Evolutionary conservation across 2,888 invertebrate genomes (phyloP), one percentile per base, ranked within the genome.

Genomic region (Aplocera efformata): DNA sequence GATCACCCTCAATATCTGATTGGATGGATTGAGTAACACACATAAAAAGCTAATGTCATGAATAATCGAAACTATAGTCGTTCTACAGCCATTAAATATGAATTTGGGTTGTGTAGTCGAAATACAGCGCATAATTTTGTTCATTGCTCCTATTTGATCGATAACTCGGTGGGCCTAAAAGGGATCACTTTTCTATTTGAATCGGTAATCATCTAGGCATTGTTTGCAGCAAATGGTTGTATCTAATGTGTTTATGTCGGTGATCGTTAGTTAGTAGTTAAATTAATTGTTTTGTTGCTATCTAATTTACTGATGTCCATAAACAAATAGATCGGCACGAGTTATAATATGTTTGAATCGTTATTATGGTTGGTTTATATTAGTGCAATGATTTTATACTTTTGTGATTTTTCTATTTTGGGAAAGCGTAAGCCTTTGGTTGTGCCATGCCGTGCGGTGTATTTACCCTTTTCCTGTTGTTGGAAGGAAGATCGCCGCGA

Each of bases 401-500:
- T 17, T 3, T 17, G 13, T 5, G 5, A 5, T 17, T 17, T 5
- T 3, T 3, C 3, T 17, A 5, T 17, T 17, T 2, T 17, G 13
- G 13, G 5, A n/a, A n/a, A n/a, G n/a, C n/a, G n/a, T n/a, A n/a
- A n/a, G n/a, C n/a, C n/a, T n/a, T n/a, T n/a, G n/a, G n/a, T 3
- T 2, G 13, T 17, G 5, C 2, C 13, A 5, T 25, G 7, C 20
- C 10, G 9, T 23, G 10, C 6, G 6, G 7, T 29, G 8, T 26
- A 38, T 28, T 62, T 72, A 81, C 90, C 90, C 74, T 91, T 90
- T 53, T 91, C 91, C 55, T 90, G 90, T 57, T 90, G 91, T 79
- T 96, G 95, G 72, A 96, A 96, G 10, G 95, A 96, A 21, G 95
- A 95, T 35, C 96, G 90, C 40, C 96, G 89, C 7, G 95, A 96